A percentile compares a stretch with the other conserved stretches of the same genome.
phyloP scores from a whole-genome alignment of 30 jellyfish, hydroid and myxozoan species.

The Chrysaora quinquecirrha region DNA sequence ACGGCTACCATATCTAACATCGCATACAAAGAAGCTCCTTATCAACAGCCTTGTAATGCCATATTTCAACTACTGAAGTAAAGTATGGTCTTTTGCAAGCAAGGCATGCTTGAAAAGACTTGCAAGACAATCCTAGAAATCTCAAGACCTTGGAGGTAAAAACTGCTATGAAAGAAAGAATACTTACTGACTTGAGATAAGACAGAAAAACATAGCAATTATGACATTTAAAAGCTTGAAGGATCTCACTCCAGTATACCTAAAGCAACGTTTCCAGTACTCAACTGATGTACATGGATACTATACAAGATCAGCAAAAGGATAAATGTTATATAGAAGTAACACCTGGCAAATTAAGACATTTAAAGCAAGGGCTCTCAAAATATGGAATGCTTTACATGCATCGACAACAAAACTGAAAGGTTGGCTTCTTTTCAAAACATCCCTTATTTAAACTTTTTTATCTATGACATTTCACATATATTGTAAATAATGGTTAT shows the following conservation, averaged over 20 bases:
- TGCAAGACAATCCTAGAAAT: conserved; percentile 4
- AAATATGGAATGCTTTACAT: neutral
- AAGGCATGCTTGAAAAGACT: conserved; percentile 8
- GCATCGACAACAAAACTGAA: neutral
- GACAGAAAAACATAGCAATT: neutral
- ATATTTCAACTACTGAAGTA: conserved; percentile 12
- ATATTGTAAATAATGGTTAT: too few species aligned
- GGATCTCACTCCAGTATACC: too few species aligned
- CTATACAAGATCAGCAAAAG: too few species aligned
- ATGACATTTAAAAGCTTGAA: too few species aligned
- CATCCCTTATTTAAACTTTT: neutral
- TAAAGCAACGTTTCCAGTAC: too few species aligned
- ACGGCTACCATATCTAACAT: conserved; percentile 12
- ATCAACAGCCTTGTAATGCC: too few species aligned
- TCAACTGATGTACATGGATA: too few species aligned
- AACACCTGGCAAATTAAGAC: too few species aligned
- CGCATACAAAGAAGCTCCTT: too few species aligned
- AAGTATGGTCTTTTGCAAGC: conserved; percentile 26
- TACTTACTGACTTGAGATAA: neutral
- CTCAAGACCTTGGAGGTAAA: neutral
- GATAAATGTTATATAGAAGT: too few species aligned
- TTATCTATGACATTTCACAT: too few species aligned
- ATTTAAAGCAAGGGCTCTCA: too few species aligned
- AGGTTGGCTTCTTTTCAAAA: neutral
- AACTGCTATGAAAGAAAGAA: neutral